phyloP scores from a whole-genome alignment of 2,113 vertebrate species.

The Turdus rufiventris region DNA sequence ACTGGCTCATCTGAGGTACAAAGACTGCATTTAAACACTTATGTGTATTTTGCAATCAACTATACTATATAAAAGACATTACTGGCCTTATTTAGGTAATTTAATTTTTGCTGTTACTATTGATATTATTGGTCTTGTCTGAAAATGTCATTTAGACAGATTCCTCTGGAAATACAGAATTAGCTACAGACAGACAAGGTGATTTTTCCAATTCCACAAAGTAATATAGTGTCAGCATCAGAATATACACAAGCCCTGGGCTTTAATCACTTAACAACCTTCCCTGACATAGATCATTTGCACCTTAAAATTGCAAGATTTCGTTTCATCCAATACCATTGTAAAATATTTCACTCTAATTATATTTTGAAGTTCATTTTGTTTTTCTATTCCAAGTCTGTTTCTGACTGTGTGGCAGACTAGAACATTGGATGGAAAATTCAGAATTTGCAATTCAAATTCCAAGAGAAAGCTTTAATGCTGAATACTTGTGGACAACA shows the following conservation, averaged over 20 bases:
- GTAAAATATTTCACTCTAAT: slow-evolving; percentile 36
- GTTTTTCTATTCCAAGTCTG: slow-evolving; percentile 59
- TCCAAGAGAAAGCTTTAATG: slow-evolving; percentile 60
- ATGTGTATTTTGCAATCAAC: neutral
- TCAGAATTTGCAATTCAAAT: slow-evolving; percentile 75
- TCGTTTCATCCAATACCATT: neutral
- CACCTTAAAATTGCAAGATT: neutral
- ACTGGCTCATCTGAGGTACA: neutral
- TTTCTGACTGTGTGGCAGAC: slow-evolving; percentile 58
- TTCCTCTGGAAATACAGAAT: neutral
- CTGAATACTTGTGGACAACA: slow-evolving; percentile 64
- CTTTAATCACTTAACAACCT: neutral
- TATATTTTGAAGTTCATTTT: slow-evolving; percentile 40
- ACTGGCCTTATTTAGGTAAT: neutral
- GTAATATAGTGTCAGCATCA: neutral
- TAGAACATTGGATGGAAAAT: slow-evolving; percentile 63
- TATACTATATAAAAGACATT: neutral
- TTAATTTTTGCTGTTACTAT: neutral
- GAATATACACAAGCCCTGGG: neutral
- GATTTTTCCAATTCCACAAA: neutral
- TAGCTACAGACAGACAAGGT: neutral
- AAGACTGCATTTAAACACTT: neutral
- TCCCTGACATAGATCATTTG: neutral
- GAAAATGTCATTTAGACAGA: neutral
- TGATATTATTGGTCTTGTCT: neutral